phyloP scores from a whole-genome alignment of 2,113 vertebrate genomes.

The Channa maculata region DNA sequence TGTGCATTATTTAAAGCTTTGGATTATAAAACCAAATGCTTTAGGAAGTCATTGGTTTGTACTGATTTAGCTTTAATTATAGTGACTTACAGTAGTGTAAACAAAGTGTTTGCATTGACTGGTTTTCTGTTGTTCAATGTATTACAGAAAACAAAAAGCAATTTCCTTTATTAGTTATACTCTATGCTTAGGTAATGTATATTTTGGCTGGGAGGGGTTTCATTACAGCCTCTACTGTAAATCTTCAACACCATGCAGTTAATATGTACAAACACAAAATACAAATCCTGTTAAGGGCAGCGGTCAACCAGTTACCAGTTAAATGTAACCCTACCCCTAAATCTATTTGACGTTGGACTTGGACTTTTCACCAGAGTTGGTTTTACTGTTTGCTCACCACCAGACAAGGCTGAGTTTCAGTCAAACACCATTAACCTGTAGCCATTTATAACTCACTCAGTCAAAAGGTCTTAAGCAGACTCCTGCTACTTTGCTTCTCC shows the following conservation, averaged over 20 bases:
- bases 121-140: background rate
- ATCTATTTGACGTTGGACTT: background rate
- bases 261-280: background rate
- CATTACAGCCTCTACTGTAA: too few relatives aligned
- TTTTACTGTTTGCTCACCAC: background rate
- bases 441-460: background rate
- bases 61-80: background rate
- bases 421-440: background rate
- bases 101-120: background rate
- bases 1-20: constrained; percentile 9
- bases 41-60: background rate
- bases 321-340: background rate
- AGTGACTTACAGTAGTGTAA: background rate
- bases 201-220: too few relatives aligned
- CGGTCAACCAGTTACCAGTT: too few relatives aligned
- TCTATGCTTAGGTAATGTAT: too few relatives aligned
- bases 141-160: background rate
- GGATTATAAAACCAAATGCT: background rate
- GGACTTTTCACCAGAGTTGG: background rate
- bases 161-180: too few relatives aligned
- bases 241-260: background rate
- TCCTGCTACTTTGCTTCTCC: background rate
- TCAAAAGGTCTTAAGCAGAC: background rate
- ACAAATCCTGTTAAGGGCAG: too few relatives aligned
- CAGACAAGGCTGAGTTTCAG: background rate